These are phyloP conservation scores for Phrynocephalus versicolor DNA, from an alignment of 2,113 vertebrate species.

Conservation along the genomic window DNA sequence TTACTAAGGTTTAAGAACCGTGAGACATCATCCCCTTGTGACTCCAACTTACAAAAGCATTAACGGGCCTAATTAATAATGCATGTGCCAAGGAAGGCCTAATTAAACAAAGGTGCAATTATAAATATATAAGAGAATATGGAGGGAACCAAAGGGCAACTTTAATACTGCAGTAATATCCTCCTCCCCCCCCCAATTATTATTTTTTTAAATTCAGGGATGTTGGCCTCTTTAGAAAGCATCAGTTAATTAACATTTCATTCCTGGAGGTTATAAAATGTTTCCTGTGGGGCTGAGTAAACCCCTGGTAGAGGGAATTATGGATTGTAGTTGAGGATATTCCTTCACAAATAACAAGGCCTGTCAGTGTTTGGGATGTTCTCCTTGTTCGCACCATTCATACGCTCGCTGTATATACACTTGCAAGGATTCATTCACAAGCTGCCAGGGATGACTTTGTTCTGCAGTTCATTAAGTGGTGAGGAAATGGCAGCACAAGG, in stretches of 20 bases:
- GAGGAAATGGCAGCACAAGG: neutral
- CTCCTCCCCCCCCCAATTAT: too few relatives aligned
- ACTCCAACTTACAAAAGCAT: constrained; percentile 71
- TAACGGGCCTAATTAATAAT: constrained; percentile 74
- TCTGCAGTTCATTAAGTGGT: neutral
- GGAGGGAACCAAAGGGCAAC: constrained; percentile 37
- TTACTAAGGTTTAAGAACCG: constrained; percentile 69
- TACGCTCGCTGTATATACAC: neutral
- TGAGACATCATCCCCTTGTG: constrained; percentile 60
- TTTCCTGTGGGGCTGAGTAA: constrained; percentile 49
- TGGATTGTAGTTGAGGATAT: constrained; percentile 37
- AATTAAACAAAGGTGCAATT: constrained; percentile 68
- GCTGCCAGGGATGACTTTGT: neutral
- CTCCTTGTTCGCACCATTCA: neutral
- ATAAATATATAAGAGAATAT: constrained; percentile 61
- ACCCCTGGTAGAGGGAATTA: constrained; percentile 28
- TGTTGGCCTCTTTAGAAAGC: constrained; percentile 59
- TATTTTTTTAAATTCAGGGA: constrained; percentile 60
- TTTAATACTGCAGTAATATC: constrained; percentile 43
- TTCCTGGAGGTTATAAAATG: constrained; percentile 55
- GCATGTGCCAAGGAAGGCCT: constrained; percentile 72
- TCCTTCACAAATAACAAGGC: neutral
- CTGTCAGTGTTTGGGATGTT: neutral
- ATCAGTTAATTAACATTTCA: constrained; percentile 69
- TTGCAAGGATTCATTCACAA: neutral